A percentile compares a stretch with the other conserved stretches of the same genome.
phyloP scores from a whole-genome alignment of 2,888 invertebrate genomes.

The Coelogynopora nodosa region DNA sequence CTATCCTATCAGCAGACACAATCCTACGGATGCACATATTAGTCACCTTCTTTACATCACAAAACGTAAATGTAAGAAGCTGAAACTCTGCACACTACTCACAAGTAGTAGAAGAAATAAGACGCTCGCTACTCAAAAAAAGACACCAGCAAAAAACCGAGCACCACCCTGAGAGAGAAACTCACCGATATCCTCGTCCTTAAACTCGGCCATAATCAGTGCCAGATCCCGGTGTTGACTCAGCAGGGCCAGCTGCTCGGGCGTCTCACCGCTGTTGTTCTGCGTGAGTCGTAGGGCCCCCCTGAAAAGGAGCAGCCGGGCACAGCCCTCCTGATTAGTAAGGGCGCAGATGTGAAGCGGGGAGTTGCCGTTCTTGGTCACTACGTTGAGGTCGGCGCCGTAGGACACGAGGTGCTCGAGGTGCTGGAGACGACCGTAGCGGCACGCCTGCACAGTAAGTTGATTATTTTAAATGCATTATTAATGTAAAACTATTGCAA shows the following conservation, averaged over 20 bases:
- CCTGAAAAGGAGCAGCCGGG: slow-evolving; percentile 86
- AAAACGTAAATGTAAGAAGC: too few species aligned
- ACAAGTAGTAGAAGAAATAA: too few species aligned
- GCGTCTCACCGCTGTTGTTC: slow-evolving; percentile 94
- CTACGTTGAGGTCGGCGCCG: slow-evolving; percentile 94
- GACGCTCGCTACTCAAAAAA: too few species aligned
- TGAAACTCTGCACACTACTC: too few species aligned
- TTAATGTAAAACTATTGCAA: too few species aligned
- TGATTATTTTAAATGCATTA: too few species aligned
- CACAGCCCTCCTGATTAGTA: slow-evolving; percentile 89
- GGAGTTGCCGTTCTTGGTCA: slow-evolving; percentile 89
- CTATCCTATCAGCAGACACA: too few species aligned
- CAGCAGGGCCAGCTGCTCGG: slow-evolving; percentile 94
- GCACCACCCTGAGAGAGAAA: too few species aligned
- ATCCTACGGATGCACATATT: too few species aligned
- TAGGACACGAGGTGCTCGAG: slow-evolving; percentile 95
- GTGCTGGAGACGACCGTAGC: slow-evolving; percentile 88
- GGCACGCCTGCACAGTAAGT: too few species aligned
- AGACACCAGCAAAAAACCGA: too few species aligned
- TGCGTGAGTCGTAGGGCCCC: slow-evolving; percentile 87
- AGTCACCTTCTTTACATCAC: too few species aligned
- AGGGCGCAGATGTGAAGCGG: slow-evolving; percentile 97
- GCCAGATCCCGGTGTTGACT: slow-evolving; percentile 90
- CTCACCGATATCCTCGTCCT: slow-evolving; percentile 77
- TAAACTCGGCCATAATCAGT: slow-evolving; percentile 87